Evolutionary conservation across 1,140 invertebrate genomes (phyloP).

Genomic region (Mya arenaria): DNA sequence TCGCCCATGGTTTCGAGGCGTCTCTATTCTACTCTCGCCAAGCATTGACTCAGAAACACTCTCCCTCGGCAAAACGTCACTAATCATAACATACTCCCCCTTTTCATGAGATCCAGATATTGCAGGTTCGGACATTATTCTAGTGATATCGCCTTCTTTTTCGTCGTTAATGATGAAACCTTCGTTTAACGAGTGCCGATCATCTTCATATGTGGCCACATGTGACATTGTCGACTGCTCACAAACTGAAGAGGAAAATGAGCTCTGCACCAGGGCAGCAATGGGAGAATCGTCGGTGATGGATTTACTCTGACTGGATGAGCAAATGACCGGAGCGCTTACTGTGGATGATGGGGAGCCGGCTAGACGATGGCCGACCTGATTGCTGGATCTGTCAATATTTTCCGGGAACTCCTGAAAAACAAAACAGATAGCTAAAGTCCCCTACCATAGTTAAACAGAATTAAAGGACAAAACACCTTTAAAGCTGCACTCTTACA

Average conservation of each 20-base stretch:
- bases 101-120: not conserved
- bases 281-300: conserved; percentile 42
- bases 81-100: conserved; percentile 43
- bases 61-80: not conserved
- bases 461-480: no score
- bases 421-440: no score
- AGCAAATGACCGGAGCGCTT: not conserved
- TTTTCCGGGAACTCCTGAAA: conserved; percentile 34
- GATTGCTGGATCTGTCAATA: conserved; percentile 1
- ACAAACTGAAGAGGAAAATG: conserved; percentile 49
- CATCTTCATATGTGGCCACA: conserved; percentile 39
- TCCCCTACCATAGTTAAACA: no score
- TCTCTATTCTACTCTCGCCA: conserved; percentile 9
- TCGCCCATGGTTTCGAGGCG: conserved; percentile 22
- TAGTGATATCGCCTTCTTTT: conserved; percentile 32
- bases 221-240: conserved; percentile 62
- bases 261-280: conserved; percentile 46
- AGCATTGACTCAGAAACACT: conserved; percentile 33
- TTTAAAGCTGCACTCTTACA: no score
- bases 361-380: conserved; percentile 62
- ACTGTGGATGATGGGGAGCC: conserved; percentile 12
- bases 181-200: conserved; percentile 65
- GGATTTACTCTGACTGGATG: conserved; percentile 3
- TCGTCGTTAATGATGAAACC: conserved; percentile 68
- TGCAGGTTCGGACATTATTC: conserved; percentile 19